These are phyloP conservation scores for Theretra japonica DNA, from an alignment of 2,888 invertebrate species.

Conservation along the genomic window DNA sequence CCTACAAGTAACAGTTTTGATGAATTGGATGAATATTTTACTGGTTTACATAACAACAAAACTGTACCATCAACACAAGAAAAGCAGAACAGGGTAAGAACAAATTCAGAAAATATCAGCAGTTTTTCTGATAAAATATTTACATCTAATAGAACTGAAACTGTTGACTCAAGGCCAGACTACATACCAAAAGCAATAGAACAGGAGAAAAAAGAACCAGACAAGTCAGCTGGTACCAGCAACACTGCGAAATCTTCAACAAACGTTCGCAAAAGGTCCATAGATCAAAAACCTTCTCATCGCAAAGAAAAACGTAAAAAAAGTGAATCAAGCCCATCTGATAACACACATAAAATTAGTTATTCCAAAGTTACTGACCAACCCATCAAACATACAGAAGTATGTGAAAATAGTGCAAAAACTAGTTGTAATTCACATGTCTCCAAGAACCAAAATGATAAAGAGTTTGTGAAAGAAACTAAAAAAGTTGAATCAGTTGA, in stretches of 20 bases:
- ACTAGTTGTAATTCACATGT: slow-evolving; percentile 59
- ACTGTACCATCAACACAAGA: not conserved
- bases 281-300: slow-evolving; percentile 74
- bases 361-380: slow-evolving; percentile 42
- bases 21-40: slow-evolving; percentile 12
- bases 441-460: slow-evolving; percentile 49
- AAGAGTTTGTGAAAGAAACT: slow-evolving; percentile 54
- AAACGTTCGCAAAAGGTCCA: slow-evolving; percentile 70
- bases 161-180: not conserved
- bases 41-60: slow-evolving; percentile 8
- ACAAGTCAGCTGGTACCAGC: slow-evolving; percentile 29
- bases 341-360: slow-evolving; percentile 53
- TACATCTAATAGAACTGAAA: not conserved
- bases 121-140: not conserved
- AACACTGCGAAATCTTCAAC: slow-evolving; percentile 33
- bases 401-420: slow-evolving; percentile 56
- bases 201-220: slow-evolving; percentile 44
- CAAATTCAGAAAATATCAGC: not conserved
- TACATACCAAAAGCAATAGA: slow-evolving; percentile 37
- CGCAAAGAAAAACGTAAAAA: slow-evolving; percentile 81
- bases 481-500: slow-evolving; percentile 53
- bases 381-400: slow-evolving; percentile 55
- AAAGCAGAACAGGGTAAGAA: not conserved
- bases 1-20: slow-evolving; percentile 37
- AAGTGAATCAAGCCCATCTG: slow-evolving; percentile 54